Percentiles rank a stretch among this genome's conserved stretches.
Evolutionary conservation across 2,888 invertebrate genomes (phyloP).

Genomic region (Metallyticus violacea): DNA sequence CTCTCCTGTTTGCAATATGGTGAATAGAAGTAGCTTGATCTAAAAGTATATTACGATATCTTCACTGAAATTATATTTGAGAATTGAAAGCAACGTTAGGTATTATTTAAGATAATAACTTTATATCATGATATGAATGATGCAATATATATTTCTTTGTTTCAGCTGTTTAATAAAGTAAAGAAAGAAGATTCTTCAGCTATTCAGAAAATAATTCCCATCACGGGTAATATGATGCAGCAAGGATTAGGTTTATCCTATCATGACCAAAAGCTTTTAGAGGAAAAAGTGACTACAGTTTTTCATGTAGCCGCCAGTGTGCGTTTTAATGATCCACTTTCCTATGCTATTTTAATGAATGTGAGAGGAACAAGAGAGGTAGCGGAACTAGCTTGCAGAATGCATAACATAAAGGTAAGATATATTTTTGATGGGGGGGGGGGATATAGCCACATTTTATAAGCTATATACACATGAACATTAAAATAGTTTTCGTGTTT

Average conservation of each 20-base stretch:
- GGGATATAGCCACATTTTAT: no score
- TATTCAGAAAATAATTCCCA: conserved; percentile 60
- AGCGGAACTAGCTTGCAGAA: conserved; percentile 56
- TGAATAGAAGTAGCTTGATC: no score
- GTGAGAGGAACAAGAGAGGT: conserved; percentile 64
- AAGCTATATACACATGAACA: no score
- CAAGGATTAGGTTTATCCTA: conserved; percentile 57
- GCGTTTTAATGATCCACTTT: conserved; percentile 69
- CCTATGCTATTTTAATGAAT: conserved; percentile 61
- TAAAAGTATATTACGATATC: no score
- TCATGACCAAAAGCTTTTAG: conserved; percentile 50
- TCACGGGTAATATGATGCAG: conserved; percentile 60
- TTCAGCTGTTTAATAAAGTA: conserved; percentile 61
- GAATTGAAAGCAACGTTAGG: no score
- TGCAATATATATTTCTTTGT: conserved; percentile 5
- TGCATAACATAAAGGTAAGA: conserved; percentile 53
- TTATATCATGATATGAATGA: no score
- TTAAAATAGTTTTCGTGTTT: no score
- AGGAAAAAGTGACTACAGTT: conserved; percentile 63
- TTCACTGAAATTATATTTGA: no score
- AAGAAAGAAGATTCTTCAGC: conserved; percentile 54
- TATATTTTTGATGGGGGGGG: no score
- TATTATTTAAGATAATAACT: no score
- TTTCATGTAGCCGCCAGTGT: conserved; percentile 81
- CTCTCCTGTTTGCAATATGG: no score